phyloP scores from a whole-genome alignment of 2,113 vertebrate species.

The Melanotaenia duboulayi region DNA sequence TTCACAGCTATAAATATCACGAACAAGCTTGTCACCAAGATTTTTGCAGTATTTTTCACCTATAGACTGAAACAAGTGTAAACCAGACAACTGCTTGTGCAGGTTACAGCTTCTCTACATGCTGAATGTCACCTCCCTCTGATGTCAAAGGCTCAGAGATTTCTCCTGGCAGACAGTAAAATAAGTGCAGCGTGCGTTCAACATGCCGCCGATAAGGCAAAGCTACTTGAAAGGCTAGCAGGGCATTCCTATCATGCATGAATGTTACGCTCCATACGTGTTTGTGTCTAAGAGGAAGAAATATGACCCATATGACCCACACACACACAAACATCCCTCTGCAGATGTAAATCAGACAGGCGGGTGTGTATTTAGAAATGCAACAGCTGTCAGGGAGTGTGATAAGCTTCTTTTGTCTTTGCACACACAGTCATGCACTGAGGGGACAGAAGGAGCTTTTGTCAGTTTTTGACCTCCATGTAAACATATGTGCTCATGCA shows the following conservation, averaged over 20 bases:
- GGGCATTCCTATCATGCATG: not conserved
- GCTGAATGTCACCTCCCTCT: not conserved
- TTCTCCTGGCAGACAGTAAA: constrained; percentile 18
- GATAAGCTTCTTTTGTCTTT: not conserved
- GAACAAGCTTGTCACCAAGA: not conserved
- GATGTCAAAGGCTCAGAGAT: constrained; percentile 3
- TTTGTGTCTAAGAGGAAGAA: constrained; percentile 7
- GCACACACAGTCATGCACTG: not conserved
- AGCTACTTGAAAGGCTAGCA: constrained; percentile 30
- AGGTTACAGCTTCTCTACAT: constrained; percentile 1
- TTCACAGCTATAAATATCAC: not conserved
- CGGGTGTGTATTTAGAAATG: constrained; percentile 16
- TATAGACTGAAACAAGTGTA: not conserved
- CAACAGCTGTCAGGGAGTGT: constrained; percentile 7
- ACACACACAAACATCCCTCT: constrained; percentile 1
- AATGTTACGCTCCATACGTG: constrained; percentile 1
- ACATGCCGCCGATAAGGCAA: constrained; percentile 24
- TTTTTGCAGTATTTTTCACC: not conserved
- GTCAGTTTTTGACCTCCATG: constrained; percentile 12
- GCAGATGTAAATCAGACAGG: constrained; percentile 34
- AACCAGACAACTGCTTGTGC: not conserved
- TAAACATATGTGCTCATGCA: not conserved
- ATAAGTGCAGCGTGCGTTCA: constrained; percentile 18
- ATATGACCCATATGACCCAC: constrained; percentile 20
- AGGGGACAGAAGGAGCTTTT: not conserved